These are phyloP conservation scores for Eciton burchellii DNA, from an alignment of 1,140 invertebrate genomes.

Conservation along the genomic window DNA sequence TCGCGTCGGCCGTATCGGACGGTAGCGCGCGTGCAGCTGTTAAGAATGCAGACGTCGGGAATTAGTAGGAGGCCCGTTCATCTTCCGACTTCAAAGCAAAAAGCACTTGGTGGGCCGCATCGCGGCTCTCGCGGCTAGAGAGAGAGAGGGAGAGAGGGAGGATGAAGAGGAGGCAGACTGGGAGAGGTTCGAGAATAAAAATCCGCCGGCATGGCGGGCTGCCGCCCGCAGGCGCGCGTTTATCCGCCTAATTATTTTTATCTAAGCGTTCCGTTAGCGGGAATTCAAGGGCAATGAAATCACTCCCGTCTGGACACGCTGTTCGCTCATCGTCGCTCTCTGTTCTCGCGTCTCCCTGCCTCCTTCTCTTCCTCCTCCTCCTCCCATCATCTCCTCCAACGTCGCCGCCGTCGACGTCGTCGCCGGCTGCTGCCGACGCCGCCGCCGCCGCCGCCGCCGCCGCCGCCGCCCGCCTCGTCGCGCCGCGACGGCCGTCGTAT, in stretches of 20 bases:
- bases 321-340: slow-evolving; percentile 70
- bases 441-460: slow-evolving; percentile 49
- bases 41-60: slow-evolving; percentile 79
- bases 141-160: background rate
- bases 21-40: slow-evolving; percentile 73
- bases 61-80: slow-evolving; percentile 78
- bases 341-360: slow-evolving; percentile 64
- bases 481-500: slow-evolving; percentile 61
- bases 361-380: slow-evolving; percentile 37
- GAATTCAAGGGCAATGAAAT: slow-evolving; percentile 85
- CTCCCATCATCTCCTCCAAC: no score
- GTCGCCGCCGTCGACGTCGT: slow-evolving; percentile 4
- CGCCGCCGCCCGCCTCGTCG: slow-evolving; percentile 37
- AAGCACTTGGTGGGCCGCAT: slow-evolving; percentile 68
- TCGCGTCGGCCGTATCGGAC: slow-evolving; percentile 71
- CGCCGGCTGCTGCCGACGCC: no score
- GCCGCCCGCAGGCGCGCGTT: slow-evolving; percentile 72
- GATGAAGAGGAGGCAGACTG: background rate
- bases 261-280: slow-evolving; percentile 80
- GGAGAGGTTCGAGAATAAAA: slow-evolving; percentile 68
- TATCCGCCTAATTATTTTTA: slow-evolving; percentile 84
- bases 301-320: slow-evolving; percentile 61
- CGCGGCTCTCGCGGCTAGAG: no score
- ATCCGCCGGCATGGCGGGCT: slow-evolving; percentile 43
- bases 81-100: slow-evolving; percentile 81